These are phyloP conservation scores for Drosophila parvula DNA, from an alignment of 1,140 invertebrate genomes.

Conservation along the genomic window DNA sequence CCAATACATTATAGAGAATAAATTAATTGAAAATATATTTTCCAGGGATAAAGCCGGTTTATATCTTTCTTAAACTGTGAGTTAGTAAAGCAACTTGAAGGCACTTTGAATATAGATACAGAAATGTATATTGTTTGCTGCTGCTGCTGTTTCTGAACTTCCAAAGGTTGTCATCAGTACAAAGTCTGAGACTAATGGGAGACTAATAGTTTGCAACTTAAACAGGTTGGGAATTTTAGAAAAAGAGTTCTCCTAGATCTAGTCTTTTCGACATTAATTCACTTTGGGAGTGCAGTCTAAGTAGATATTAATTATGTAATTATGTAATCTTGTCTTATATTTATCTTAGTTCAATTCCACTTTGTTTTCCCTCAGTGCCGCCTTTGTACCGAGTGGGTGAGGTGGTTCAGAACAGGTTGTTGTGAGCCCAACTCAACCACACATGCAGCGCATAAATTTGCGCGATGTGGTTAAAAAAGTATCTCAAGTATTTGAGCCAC, in stretches of 20 bases:
- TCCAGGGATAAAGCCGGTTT: background rate
- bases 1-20: background rate
- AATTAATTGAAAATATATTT: background rate
- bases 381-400: slow-evolving; percentile 29
- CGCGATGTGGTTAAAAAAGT: slow-evolving; percentile 60
- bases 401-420: slow-evolving; percentile 68
- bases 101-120: too few relatives aligned
- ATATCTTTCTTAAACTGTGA: too few relatives aligned
- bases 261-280: background rate
- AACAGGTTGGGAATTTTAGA: background rate
- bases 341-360: background rate
- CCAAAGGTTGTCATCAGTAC: too few relatives aligned
- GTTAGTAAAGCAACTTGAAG: too few relatives aligned
- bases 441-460: slow-evolving; percentile 70
- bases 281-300: background rate
- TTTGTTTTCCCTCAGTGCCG: slow-evolving; percentile 16
- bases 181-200: too few relatives aligned
- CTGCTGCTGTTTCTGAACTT: too few relatives aligned
- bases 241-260: too few relatives aligned
- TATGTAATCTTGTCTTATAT: background rate
- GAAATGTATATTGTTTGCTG: too few relatives aligned
- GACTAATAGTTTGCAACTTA: background rate
- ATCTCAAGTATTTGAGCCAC: slow-evolving; percentile 61
- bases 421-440: slow-evolving; percentile 58
- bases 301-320: background rate